Evolutionary conservation across 2,113 vertebrate species (phyloP), one percentile per base, ranked within the genome.

Genomic region (Tetrax tetrax): DNA sequence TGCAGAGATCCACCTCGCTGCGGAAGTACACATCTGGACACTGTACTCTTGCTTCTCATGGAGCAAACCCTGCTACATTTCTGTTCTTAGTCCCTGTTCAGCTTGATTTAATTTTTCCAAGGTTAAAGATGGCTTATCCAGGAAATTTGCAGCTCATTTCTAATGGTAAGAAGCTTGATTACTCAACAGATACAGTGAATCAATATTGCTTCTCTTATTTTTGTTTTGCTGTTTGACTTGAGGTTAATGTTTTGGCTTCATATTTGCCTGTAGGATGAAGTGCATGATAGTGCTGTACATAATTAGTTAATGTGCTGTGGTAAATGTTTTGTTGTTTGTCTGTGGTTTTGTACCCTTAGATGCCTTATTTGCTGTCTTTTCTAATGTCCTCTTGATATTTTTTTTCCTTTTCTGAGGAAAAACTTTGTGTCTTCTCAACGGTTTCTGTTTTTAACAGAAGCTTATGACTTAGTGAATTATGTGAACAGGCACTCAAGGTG

Each of bases 91-190:
- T 83, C 48, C 41, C 74, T 75, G 37, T n/a, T 24, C 71, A 63
- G 75, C 48, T 93, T 93, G 83, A 92, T 95, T 96, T 95, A 93
- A 85, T 95, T 85, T 94, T 71, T 95, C 89, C 45, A 69, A 87
- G 92, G 96, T 95, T 96, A 84, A 95, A 82, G 93, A 43, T 89
- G 37, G 28, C 59, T 64, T 80, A 74, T 86, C 61, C 66, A 83
- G 60, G 94, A 85, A 91, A 95, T 69, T 70, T 85, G 83, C 91
- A 83, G 69, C 60, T 51, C 68, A 23, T 91, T 93, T 91, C 45
- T 95, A 84, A 84, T 80, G 54, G 83, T 51, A 88, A 95, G 88
- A 82, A 70, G 64, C 51, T 86, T 75, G 68, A 83, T 94, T 89
- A 72, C 51, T 93, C 63, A 82, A 80, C 37, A 84, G 57, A 86